Base-by-base conservation (phyloP, 2,888 invertebrate genomes). In the Rotaria magnacalcarata region DNA sequence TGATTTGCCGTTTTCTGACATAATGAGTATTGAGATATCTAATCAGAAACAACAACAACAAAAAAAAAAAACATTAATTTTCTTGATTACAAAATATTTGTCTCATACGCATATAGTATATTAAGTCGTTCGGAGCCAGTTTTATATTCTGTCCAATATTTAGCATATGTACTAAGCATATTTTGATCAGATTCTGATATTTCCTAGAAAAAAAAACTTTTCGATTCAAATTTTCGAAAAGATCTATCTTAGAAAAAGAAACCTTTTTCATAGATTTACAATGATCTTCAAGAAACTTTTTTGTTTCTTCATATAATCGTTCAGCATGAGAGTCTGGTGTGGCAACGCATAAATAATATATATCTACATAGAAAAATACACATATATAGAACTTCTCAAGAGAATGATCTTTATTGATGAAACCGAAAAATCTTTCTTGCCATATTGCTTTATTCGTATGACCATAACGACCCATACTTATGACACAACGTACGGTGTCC, bases 311-410 rank as follows among this genome's bases (percentile, higher is more conserved):
- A 90, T 98, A 98, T 6, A 98, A 93, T 80, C 93, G 93, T 91
- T 97, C 96, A 0, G 96, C 96, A 88, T 96, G 93, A 0, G 98
- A 96, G 89, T 97, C 97, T 0, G 98, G 98, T 90, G 96, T 95
- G 1, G 97, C 97, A 43, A 98, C 97, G 91, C 98, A 98, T 75
- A 98, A 92, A 43, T 95, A 95, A 92, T 98, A 98, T 74, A 98
- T 96, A 92, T 98, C 97, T 85, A 95, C 24, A 75, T 10, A 43
- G 24, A 41, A 19, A 24, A 43, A 80, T 47, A 80, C 4, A 11
- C 14, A 50, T 8, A 50, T 14, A 50, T 50, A 47, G 21, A 8
- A 3, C 10, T 47, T 47, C 34, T n/a, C 14, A 24, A 3, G 21
- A 11, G n/a, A 43, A 3, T 7, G 8, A 80, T 3, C 1, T 43